Base-by-base conservation (phyloP, 2,888 invertebrate species). In the Ormia ochracea region DNA sequence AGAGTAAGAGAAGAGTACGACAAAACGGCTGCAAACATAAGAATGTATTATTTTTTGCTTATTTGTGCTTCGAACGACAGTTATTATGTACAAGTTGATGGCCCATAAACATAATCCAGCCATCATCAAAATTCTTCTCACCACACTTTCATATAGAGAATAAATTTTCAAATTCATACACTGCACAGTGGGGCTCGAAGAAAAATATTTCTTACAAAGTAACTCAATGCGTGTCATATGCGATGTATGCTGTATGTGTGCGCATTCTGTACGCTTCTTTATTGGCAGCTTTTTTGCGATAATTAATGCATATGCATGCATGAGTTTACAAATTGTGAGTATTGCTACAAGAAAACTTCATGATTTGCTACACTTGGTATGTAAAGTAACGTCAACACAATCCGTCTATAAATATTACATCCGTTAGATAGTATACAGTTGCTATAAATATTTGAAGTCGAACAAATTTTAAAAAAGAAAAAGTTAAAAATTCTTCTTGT, bases 81-180 rank as follows among this genome's bases (percentile, higher is more conserved):
- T 26, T 48, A 45, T 61, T 66, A 23, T 36, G 21, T 78, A 31
- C 19, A 52, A 54, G 19, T 52, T 58, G 52, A 59, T 58, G 52
- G 50, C 58, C 43, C 69, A 58, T 79, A 68, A 54, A 78, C 19
- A 41, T 61, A 48, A 72, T 59, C 72, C 77, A 52, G 41, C 38
- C 45, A 58, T 65, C 28, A 59, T 52, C 61, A 56, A 33, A 41
- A 17, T 59, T 23, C 48, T 31, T 58, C 61, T 73, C 50, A 69
- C 69, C 52, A 59, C 54, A 45, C 28, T 58, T 43, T 78, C n/a
- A 19, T 28, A 6, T 56, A 31, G 28, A 21, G 5, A 14, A 41
- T 33, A 28, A n/a, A 66, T 21, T 31, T 41, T 19, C 12, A 28
- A 28, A 19, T 3, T 9, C 52, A 54, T 14, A 21, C 41, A 31